Evolutionary conservation across 2,113 vertebrate genomes (phyloP).

Genomic region (Chionis minor): DNA sequence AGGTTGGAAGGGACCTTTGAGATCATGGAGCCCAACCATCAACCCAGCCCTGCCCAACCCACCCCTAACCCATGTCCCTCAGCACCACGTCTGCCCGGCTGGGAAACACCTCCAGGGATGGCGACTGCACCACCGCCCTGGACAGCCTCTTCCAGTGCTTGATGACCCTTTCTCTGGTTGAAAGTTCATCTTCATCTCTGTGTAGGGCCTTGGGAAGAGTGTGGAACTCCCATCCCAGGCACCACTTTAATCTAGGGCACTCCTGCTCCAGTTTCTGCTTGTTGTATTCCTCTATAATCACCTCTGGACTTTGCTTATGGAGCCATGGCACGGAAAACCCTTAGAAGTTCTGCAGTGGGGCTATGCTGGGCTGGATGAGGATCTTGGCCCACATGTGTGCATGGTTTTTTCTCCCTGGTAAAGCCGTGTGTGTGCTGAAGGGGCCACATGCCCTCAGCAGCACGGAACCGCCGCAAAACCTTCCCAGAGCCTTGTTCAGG

Average conservation of each 20-base stretch:
- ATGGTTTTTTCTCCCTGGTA: background rate
- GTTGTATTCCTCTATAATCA: background rate
- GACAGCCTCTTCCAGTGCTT: background rate
- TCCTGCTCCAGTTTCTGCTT: background rate
- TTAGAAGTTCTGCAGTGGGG: background rate
- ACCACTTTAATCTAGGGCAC: background rate
- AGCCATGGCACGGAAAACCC: background rate
- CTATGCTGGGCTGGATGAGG: background rate
- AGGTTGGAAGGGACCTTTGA: background rate
- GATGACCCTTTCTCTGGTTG: background rate
- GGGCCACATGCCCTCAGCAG: background rate
- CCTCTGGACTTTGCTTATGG: background rate
- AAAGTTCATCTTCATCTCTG: background rate
- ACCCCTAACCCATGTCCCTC: background rate
- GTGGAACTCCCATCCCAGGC: background rate
- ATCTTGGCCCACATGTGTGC: accelerated
- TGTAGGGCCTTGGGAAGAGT: background rate
- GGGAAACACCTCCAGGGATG: background rate
- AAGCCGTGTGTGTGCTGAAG: background rate
- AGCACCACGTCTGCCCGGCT: background rate
- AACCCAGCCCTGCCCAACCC: background rate
- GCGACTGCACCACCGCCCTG: background rate
- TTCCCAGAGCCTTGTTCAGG: background rate
- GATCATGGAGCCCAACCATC: background rate
- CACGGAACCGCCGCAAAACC: too few relatives aligned